Percentiles rank a stretch among this genome's conserved stretches.
Conservation (phyloP, 2,888 invertebrate genomes). For the Anodontia alba region DNA sequence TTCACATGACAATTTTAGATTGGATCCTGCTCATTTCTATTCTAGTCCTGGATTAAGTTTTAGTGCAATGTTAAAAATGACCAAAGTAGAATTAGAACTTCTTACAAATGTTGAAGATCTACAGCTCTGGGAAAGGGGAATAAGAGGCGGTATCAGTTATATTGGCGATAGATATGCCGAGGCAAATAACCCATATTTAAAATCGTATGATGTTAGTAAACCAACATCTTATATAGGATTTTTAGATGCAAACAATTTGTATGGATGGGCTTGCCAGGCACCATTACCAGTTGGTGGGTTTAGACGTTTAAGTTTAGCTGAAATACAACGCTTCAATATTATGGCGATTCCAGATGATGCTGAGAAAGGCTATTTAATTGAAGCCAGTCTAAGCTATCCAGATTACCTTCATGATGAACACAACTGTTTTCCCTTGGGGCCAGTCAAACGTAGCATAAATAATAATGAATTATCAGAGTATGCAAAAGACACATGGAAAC, state of each 20-base stretch:
- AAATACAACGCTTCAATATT: background rate
- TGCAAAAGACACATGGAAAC: no score
- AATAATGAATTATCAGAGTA: background rate
- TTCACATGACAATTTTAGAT: constrained; percentile 28
- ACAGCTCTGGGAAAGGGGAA: constrained; percentile 23
- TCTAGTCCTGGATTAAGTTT: constrained; percentile 44
- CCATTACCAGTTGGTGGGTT: constrained; percentile 70
- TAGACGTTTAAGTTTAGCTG: constrained; percentile 50
- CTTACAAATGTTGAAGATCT: constrained; percentile 38
- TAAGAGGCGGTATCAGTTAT: constrained; percentile 41
- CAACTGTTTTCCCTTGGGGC: background rate
- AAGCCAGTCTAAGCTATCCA: background rate
- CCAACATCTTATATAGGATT: background rate
- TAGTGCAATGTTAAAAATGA: constrained; percentile 37
- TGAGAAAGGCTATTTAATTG: background rate
- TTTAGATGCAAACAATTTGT: no score
- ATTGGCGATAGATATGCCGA: constrained; percentile 37
- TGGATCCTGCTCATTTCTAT: constrained; percentile 49
- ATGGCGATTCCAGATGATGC: background rate
- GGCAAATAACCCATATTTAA: constrained; percentile 53
- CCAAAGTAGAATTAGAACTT: constrained; percentile 35
- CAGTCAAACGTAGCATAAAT: background rate
- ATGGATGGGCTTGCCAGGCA: constrained; percentile 68
- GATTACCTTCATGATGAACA: background rate
- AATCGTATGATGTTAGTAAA: constrained; percentile 38